These are phyloP conservation scores for Odontamblyopus lacepedii DNA, from an alignment of 2,797 vertebrate species.

Conservation along the genomic window DNA sequence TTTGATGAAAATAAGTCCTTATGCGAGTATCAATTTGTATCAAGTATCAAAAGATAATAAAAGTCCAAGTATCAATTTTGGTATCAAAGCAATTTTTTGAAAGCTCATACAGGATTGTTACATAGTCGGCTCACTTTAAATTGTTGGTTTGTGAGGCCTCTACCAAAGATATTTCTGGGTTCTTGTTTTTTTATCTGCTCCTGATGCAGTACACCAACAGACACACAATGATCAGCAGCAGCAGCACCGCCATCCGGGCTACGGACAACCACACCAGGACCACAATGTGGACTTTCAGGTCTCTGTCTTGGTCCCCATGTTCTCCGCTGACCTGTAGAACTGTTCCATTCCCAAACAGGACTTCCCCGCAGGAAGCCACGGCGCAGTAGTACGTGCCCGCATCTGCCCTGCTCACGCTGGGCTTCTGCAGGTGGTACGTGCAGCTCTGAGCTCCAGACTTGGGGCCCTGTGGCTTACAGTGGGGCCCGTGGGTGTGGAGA, in stretches of 20 bases:
- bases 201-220: conserved; percentile 11
- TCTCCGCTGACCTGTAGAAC: conserved; percentile 16
- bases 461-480: neutral
- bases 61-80: too few species aligned
- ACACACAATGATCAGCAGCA: conserved; percentile 16
- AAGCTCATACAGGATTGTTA: too few species aligned
- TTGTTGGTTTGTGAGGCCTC: neutral
- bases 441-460: conserved; percentile 28
- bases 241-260: conserved; percentile 17
- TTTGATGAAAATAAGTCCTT: too few species aligned
- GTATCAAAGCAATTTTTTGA: too few species aligned
- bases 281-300: conserved; percentile 1
- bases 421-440: conserved; percentile 50
- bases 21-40: too few species aligned
- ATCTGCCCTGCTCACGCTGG: conserved; percentile 33
- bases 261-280: conserved; percentile 44
- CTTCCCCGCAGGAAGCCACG: conserved; percentile 54
- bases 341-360: conserved; percentile 48
- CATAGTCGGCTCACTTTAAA: neutral
- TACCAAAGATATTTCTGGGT: too few species aligned
- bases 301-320: neutral
- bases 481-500: conserved; percentile 28
- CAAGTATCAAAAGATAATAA: too few species aligned
- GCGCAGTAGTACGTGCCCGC: conserved; percentile 57
- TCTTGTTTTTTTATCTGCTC: neutral